phyloP scores from a whole-genome alignment of 2,797 vertebrate species.

The Tiaroga cobitis region DNA sequence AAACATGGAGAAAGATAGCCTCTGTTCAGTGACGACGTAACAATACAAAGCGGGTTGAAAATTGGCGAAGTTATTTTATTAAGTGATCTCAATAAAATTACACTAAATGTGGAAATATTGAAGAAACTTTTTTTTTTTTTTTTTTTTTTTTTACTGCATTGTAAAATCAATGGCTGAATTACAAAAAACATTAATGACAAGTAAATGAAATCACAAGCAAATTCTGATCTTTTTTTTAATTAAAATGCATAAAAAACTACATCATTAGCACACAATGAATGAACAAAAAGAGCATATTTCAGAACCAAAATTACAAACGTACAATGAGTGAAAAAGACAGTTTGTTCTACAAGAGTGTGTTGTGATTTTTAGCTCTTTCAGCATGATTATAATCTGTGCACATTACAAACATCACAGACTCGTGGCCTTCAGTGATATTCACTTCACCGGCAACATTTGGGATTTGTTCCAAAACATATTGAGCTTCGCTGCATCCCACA shows the following conservation, averaged over 20 bases:
- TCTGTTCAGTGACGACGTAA: no score
- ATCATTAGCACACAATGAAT: constrained; percentile 75
- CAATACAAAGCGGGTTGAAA: neutral
- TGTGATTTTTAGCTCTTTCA: constrained; percentile 72
- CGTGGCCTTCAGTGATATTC: constrained; percentile 14
- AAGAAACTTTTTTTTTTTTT: constrained; percentile 10
- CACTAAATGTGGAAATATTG: constrained; percentile 7
- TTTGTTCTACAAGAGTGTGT: constrained; percentile 68
- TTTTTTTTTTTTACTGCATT: no score
- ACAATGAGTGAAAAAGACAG: constrained; percentile 64
- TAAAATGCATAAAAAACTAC: constrained; percentile 84
- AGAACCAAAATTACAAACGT: constrained; percentile 67
- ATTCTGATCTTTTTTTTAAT: constrained; percentile 74
- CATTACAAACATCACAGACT: constrained; percentile 41
- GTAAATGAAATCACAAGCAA: constrained; percentile 46
- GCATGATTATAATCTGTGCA: constrained; percentile 69
- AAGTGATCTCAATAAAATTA: neutral
- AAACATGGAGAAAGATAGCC: no score
- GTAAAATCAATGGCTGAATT: constrained; percentile 34
- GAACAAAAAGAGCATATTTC: constrained; percentile 78
- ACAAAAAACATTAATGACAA: constrained; percentile 15
- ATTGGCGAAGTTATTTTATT: neutral
- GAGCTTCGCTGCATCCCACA: neutral
- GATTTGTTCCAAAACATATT: neutral
- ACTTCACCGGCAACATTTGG: constrained; percentile 30